Evolutionary conservation across 1,140 invertebrate genomes (phyloP).

Genomic region (Frieseomelitta varia): DNA sequence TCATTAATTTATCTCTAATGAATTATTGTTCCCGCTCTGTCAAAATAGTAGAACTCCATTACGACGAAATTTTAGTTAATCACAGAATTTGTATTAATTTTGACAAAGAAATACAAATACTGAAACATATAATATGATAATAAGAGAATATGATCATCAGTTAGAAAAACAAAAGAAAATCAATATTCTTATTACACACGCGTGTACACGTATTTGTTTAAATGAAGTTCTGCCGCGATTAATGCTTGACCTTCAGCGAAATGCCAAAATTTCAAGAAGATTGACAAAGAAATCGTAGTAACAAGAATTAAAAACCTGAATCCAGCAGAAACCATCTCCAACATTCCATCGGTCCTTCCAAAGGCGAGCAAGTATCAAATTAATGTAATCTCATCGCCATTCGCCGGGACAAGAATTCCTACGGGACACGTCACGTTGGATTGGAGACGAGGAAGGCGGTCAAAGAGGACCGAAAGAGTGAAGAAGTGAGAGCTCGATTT

Average conservation of each 20-base stretch:
- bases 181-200: background rate
- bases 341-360: no score
- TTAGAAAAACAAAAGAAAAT: no score
- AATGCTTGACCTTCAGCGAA: background rate
- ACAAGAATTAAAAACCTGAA: no score
- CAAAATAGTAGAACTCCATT: no score
- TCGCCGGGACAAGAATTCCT: background rate
- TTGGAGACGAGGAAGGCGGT: background rate
- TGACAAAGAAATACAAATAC: no score
- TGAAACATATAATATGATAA: no score
- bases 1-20: no score
- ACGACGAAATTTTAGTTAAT: no score
- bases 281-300: background rate
- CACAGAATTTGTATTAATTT: no score
- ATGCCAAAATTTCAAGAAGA: background rate
- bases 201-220: background rate
- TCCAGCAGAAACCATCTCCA: background rate
- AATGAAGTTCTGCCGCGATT: background rate
- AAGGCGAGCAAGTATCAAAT: background rate
- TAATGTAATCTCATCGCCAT: background rate
- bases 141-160: no score
- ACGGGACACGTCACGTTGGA: background rate
- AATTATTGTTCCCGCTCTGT: no score
- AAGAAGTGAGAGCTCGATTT: conserved; percentile 64
- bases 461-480: conserved; percentile 1